These are phyloP conservation scores for Ladona fulva DNA, from an alignment of 1,140 invertebrate genomes.

Conservation along the genomic window DNA sequence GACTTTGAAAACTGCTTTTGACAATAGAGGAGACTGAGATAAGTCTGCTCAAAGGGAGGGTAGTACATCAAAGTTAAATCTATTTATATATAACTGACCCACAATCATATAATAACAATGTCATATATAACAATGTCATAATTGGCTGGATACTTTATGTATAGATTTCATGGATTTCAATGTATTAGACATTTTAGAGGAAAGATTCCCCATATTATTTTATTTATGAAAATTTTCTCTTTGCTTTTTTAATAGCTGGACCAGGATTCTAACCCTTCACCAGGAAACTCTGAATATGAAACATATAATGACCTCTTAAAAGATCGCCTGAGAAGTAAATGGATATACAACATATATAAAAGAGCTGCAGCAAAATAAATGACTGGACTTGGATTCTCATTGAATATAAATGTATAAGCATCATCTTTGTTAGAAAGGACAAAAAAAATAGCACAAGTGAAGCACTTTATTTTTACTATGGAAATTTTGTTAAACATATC, in stretches of 20 bases:
- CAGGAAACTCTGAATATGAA: background rate
- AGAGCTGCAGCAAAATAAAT: background rate
- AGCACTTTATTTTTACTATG: background rate
- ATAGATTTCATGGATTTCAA: too few species aligned
- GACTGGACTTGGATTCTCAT: background rate
- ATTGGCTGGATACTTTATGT: too few species aligned
- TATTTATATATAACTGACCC: too few species aligned
- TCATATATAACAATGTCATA: too few species aligned
- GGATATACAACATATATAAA: background rate
- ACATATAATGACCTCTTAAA: background rate
- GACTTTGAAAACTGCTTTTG: too few species aligned
- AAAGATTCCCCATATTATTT: too few species aligned
- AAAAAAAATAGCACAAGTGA: background rate
- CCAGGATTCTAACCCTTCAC: background rate
- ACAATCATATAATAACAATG: too few species aligned
- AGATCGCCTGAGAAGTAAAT: background rate
- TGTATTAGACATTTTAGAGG: too few species aligned
- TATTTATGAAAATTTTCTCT: background rate
- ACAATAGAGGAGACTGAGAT: too few species aligned
- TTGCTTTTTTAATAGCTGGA: background rate
- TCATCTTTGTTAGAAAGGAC: background rate
- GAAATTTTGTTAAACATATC: background rate
- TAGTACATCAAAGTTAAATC: too few species aligned
- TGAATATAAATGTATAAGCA: background rate
- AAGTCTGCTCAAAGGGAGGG: too few species aligned